Base-by-base conservation (phyloP, 2,888 invertebrate species). In the Mechanitis mazaeus region DNA sequence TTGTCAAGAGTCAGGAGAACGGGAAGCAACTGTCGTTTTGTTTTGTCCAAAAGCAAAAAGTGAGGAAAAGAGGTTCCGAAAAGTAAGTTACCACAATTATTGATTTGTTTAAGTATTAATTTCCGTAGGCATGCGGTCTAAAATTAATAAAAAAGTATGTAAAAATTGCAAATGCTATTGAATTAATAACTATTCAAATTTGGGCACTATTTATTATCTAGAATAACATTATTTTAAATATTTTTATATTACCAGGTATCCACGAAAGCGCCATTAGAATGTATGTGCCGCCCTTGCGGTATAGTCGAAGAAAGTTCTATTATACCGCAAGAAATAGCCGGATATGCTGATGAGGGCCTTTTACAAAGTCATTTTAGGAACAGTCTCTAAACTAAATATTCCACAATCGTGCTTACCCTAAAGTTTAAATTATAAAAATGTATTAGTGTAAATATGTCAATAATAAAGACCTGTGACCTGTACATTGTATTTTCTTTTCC, bases 251-350 rank as follows among this genome's bases (percentile, higher is more conserved):
- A 20, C 58, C 74, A 96, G 95, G 95, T 97, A 2, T 93, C 94
- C n/a, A 97, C 97, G 4, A 96, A 97, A 83, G 97, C 97, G 12
- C 97, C 97, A 0, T 83, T 97, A 59, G 97, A 97, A 80, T 97
- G 97, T 76, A 97, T 97, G 97, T 97, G 97, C 77, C 93, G 97
- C 45, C 97, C 97, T 0, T 97, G 97, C 81, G 96, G 96, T 0
- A 94, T 94, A 12, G 93, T 97, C 5, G 97, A 97, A 78, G 96
- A 97, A 84, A 95, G 94, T 73, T 93, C 96, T 2, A 94, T 97
- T 54, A 92, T 97, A 65, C 97, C 97, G 2, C 97, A 97, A 87
- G 97, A 97, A 91, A 94, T 97, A 53, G 95, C 95, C 58, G 95
- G 95, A 50, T 96, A 95, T 77, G 92, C 94, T 6, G 95, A 96